These are phyloP conservation scores for Mesoclemmys tuberculata DNA, from an alignment of 2,113 vertebrate genomes.

Conservation along the genomic window DNA sequence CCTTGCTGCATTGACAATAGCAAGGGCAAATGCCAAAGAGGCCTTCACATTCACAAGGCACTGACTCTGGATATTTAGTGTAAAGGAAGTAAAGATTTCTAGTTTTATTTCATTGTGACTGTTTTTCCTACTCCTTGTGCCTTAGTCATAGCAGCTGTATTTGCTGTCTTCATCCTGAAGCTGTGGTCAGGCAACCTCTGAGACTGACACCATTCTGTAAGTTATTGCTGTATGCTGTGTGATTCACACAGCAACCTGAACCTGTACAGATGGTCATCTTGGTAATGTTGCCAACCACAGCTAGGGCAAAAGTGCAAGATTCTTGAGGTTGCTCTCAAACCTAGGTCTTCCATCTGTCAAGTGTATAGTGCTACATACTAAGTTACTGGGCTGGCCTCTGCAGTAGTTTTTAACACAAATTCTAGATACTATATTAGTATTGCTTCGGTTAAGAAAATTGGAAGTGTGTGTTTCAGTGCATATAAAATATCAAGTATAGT, in stretches of 20 bases:
- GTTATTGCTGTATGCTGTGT: not conserved
- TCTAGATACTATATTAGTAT: not conserved
- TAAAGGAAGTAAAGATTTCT: conserved; percentile 45
- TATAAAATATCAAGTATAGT: not conserved
- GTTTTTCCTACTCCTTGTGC: conserved; percentile 60
- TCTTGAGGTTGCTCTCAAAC: conserved; percentile 14
- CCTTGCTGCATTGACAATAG: conserved; percentile 14
- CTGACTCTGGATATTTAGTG: conserved; percentile 42
- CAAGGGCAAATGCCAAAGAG: conserved; percentile 65
- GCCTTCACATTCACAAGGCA: conserved; percentile 39
- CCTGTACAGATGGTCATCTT: not conserved
- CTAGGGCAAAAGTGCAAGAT: not conserved
- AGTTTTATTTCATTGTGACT: conserved; percentile 25
- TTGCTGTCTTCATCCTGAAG: conserved; percentile 41
- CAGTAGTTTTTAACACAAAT: not conserved
- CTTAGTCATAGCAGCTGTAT: conserved; percentile 56
- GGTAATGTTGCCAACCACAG: not conserved
- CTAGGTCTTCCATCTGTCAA: conserved; percentile 47
- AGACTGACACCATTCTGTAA: not conserved
- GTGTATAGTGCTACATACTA: conserved; percentile 4
- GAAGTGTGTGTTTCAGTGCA: conserved; percentile 5
- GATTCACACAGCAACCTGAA: not conserved
- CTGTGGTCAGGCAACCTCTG: not conserved
- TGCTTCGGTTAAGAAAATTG: not conserved
- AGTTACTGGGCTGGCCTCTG: not conserved